Conservation (phyloP, 2,888 invertebrate species). For the Ophion obscuratus region DNA sequence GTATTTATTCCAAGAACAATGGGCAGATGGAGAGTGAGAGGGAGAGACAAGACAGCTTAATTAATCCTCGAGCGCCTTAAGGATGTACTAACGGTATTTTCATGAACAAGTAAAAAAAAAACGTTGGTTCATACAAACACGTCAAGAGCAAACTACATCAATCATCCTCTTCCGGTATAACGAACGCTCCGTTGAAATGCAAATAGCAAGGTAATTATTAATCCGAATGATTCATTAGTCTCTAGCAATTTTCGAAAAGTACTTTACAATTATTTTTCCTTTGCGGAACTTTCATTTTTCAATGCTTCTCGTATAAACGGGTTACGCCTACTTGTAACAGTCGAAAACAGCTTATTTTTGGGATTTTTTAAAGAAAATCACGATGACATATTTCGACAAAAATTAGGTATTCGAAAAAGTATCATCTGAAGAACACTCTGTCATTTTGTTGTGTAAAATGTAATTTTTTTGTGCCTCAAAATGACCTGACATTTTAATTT, state of each 20-base stretch:
- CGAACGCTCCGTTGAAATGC: slow-evolving; percentile 9
- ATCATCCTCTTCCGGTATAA: slow-evolving; percentile 26
- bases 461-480: too few relatives aligned
- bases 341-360: too few relatives aligned
- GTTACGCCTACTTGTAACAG: too few relatives aligned
- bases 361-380: too few relatives aligned
- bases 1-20: slow-evolving; percentile 39
- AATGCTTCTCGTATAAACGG: not conserved
- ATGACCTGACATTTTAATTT: too few relatives aligned
- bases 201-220: not conserved
- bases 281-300: not conserved
- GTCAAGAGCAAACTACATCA: slow-evolving; percentile 24
- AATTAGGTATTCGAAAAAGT: too few relatives aligned
- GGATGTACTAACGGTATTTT: slow-evolving; percentile 31
- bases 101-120: not conserved
- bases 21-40: slow-evolving; percentile 1
- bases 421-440: too few relatives aligned
- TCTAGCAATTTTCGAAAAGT: not conserved
- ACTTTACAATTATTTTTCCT: not conserved
- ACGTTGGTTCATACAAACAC: not conserved
- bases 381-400: too few relatives aligned
- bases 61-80: slow-evolving; percentile 23
- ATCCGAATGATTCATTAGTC: not conserved
- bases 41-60: slow-evolving; percentile 15
- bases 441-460: too few relatives aligned